Evolutionary conservation across 2,113 vertebrate species (phyloP).

Genomic region (Bostrychus sinensis): DNA sequence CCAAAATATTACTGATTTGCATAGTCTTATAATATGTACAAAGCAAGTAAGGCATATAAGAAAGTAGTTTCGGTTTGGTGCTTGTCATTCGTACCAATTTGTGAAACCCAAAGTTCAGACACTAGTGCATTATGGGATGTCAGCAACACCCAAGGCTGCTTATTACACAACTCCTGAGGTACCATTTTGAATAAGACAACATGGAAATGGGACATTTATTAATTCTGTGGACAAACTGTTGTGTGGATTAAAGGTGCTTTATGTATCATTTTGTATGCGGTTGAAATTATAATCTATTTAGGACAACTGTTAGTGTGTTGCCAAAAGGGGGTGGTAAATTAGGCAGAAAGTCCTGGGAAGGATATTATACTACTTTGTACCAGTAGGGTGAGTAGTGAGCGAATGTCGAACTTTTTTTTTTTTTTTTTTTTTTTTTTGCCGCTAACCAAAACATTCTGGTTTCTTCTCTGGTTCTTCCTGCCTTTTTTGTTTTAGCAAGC

Average conservation of each 20-base stretch:
- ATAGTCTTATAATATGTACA: constrained; percentile 60
- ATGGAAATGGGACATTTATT: background rate
- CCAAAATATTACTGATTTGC: constrained; percentile 61
- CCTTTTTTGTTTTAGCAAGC: too few species aligned
- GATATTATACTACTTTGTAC: background rate
- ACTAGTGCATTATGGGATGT: constrained; percentile 32
- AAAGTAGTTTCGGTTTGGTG: constrained; percentile 16
- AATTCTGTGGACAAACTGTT: too few species aligned
- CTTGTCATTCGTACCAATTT: constrained; percentile 9
- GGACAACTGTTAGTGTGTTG: too few species aligned
- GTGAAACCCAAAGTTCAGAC: constrained; percentile 21
- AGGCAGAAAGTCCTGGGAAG: background rate
- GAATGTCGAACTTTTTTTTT: too few species aligned
- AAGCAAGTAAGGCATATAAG: constrained; percentile 59
- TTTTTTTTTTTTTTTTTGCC: too few species aligned
- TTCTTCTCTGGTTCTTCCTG: too few species aligned
- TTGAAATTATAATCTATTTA: too few species aligned
- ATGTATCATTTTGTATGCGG: background rate
- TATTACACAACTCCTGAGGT: constrained; percentile 57
- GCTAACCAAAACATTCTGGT: too few species aligned
- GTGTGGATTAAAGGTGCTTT: background rate
- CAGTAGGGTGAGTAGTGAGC: background rate
- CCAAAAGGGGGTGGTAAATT: too few species aligned
- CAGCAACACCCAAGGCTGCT: constrained; percentile 9
- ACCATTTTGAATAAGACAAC: constrained; percentile 27